A percentile compares a stretch with the other conserved stretches of the same genome.
phyloP scores from a whole-genome alignment of 2,888 invertebrate species.

The Drosophila formosana region DNA sequence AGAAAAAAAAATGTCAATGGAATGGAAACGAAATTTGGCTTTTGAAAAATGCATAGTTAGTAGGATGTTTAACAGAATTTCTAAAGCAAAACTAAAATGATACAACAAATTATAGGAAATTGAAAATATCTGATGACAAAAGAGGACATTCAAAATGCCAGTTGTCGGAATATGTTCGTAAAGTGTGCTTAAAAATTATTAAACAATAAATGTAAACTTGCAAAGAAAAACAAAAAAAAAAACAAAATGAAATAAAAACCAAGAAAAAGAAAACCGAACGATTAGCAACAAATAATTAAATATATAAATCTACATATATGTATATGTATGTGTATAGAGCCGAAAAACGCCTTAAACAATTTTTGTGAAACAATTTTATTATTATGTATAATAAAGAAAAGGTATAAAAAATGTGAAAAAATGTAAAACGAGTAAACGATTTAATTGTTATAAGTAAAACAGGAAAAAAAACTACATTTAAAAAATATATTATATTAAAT shows the following conservation, averaged over 20 bases:
- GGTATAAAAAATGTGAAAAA: constrained; percentile 52
- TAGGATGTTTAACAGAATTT: constrained; percentile 49
- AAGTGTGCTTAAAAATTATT: constrained; percentile 69
- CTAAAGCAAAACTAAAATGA: constrained; percentile 40
- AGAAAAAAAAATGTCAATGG: constrained; percentile 32
- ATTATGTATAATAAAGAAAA: constrained; percentile 57
- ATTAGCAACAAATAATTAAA: constrained; percentile 46
- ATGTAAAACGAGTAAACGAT: constrained; percentile 71
- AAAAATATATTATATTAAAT: constrained; percentile 63
- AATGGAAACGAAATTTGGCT: constrained; percentile 11
- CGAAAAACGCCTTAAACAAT: constrained; percentile 76
- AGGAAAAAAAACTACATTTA: constrained; percentile 65
- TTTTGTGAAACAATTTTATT: constrained; percentile 79
- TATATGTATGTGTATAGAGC: constrained; percentile 61
- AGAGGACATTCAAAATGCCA: constrained; percentile 63
- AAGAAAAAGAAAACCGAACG: constrained; percentile 35
- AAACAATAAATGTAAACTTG: constrained; percentile 35
- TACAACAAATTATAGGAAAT: constrained; percentile 25
- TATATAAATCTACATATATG: constrained; percentile 17
- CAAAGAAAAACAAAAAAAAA: constrained; percentile 34
- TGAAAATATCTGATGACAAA: constrained; percentile 32
- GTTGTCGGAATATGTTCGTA: constrained; percentile 58
- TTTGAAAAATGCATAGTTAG: constrained; percentile 25
- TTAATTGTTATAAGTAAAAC: constrained; percentile 72
- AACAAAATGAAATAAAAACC: constrained; percentile 26